phyloP scores from a whole-genome alignment of 1,140 invertebrate genomes.

The Drosophila pectinifera region DNA sequence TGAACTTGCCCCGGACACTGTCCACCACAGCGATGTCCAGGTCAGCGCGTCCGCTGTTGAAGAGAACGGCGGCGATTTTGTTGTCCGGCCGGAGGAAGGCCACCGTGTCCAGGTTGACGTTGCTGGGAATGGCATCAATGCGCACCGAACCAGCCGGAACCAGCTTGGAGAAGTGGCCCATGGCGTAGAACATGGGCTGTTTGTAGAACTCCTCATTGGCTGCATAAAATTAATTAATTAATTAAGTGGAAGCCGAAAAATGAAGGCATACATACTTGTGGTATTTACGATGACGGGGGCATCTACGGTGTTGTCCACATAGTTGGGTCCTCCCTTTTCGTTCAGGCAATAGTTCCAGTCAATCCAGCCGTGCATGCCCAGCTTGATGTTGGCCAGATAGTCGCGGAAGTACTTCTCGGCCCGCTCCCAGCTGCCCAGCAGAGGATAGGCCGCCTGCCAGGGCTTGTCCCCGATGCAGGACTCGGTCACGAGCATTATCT shows the following conservation, averaged over 20 bases:
- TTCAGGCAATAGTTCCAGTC: slow-evolving; percentile 96
- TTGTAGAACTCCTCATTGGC: slow-evolving; percentile 91
- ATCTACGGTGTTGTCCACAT: slow-evolving; percentile 91
- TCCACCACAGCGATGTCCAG: slow-evolving; percentile 65
- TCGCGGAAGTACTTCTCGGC: slow-evolving; percentile 87
- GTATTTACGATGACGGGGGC: slow-evolving; percentile 91
- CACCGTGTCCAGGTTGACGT: slow-evolving; percentile 76
- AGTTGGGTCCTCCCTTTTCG: slow-evolving; percentile 92
- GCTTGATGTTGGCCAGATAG: slow-evolving; percentile 88
- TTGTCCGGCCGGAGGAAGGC: slow-evolving; percentile 88
- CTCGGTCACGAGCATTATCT: slow-evolving; percentile 92
- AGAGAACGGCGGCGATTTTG: slow-evolving; percentile 86
- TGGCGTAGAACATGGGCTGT: slow-evolving; percentile 94
- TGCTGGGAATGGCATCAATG: slow-evolving; percentile 75
- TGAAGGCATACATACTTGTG: slow-evolving; percentile 61
- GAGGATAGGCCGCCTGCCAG: slow-evolving; percentile 68
- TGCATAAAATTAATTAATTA: slow-evolving; percentile 20
- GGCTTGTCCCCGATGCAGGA: slow-evolving; percentile 88
- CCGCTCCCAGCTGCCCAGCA: slow-evolving; percentile 90
- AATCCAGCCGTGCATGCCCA: slow-evolving; percentile 91
- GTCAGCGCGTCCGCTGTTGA: slow-evolving; percentile 86
- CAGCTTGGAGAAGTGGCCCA: slow-evolving; percentile 95
- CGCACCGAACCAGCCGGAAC: slow-evolving; percentile 88
- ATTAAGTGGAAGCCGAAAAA: too few relatives aligned
- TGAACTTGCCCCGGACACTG: slow-evolving; percentile 53